phyloP scores from a whole-genome alignment of 2,888 invertebrate genomes.

The Ochropleura leucogaster region DNA sequence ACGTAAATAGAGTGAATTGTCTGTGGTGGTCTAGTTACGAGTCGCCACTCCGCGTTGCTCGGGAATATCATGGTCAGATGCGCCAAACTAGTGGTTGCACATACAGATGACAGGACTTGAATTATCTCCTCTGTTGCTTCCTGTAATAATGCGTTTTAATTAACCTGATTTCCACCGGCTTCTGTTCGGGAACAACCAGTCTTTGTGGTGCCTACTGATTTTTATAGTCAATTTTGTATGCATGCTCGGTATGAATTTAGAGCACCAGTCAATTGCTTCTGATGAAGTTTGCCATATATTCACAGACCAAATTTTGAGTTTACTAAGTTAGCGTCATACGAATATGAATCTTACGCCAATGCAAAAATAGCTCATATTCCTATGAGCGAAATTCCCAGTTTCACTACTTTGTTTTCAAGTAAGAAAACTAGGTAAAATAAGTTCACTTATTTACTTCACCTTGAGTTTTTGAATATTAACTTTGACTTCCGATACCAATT shows the following conservation, averaged over 20 bases:
- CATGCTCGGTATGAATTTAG: background rate
- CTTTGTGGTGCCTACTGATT: background rate
- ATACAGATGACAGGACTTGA: conserved; percentile 93
- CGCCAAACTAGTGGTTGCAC: conserved; percentile 94
- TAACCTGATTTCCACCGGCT: background rate
- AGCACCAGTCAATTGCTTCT: too few species aligned
- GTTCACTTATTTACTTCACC: conserved; percentile 81
- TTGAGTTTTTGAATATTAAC: conserved; percentile 94
- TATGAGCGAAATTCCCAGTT: background rate
- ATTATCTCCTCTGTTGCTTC: conserved; percentile 93
- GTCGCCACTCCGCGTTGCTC: conserved; percentile 92
- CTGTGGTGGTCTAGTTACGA: conserved; percentile 74
- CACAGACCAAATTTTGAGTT: background rate
- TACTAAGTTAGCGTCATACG: background rate
- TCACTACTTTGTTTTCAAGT: background rate
- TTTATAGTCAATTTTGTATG: background rate
- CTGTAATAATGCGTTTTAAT: conserved; percentile 84
- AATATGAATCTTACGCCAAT: background rate
- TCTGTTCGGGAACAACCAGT: background rate
- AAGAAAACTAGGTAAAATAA: background rate
- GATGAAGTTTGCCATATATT: background rate
- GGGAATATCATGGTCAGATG: conserved; percentile 96
- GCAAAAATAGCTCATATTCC: background rate
- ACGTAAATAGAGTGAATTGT: conserved; percentile 91
- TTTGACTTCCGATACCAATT: conserved; percentile 94